Percentiles rank a stretch among this genome's conserved stretches.
phyloP scores from a whole-genome alignment of 2,113 vertebrate genomes.

The Saguinus midas region DNA sequence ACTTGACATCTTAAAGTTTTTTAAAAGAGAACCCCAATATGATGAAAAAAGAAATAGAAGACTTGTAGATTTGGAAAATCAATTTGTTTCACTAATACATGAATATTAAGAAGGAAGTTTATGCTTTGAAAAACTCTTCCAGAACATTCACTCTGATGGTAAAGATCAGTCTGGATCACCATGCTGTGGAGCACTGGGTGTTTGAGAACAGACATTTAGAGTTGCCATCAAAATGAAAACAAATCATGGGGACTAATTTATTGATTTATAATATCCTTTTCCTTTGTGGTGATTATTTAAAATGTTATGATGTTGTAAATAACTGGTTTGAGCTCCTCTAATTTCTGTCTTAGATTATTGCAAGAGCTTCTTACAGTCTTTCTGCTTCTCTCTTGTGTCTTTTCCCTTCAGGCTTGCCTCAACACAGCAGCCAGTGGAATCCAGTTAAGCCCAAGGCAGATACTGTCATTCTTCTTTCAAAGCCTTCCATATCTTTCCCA shows the following conservation, averaged over 20 bases:
- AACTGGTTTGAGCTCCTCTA: not conserved
- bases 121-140: not conserved
- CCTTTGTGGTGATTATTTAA: not conserved
- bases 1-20: not conserved
- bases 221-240: not conserved
- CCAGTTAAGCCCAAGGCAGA: not conserved
- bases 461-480: not conserved
- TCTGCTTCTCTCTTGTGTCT: not conserved
- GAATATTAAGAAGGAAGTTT: not conserved
- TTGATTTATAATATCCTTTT: not conserved
- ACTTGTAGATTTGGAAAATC: not conserved
- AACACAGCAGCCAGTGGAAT: not conserved
- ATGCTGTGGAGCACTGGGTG: not conserved
- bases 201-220: not conserved
- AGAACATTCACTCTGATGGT: not conserved
- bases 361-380: not conserved
- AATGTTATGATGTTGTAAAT: not conserved
- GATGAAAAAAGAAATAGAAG: not conserved
- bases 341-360: not conserved
- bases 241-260: not conserved
- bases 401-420: not conserved
- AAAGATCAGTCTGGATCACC: not conserved
- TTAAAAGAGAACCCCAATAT: not conserved
- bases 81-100: not conserved
- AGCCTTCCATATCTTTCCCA: not conserved